Conservation (phyloP, 2,888 invertebrate genomes). For the Conops quadrifasciatus region DNA sequence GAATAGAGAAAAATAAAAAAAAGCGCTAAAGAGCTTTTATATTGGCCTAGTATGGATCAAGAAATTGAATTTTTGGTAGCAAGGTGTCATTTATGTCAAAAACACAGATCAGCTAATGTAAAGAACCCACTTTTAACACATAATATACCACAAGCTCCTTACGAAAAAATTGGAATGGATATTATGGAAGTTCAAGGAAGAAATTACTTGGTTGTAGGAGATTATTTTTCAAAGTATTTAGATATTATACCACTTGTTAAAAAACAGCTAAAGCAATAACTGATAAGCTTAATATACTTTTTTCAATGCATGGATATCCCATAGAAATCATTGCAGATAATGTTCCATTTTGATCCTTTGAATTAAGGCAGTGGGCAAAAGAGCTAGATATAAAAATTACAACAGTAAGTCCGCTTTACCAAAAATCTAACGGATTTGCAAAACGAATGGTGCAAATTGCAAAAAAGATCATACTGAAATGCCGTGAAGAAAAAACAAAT, state of each 20-base stretch:
- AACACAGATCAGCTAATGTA: slow-evolving; percentile 31
- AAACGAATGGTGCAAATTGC: not conserved
- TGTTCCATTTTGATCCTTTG: slow-evolving; percentile 2
- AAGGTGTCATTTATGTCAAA: slow-evolving; percentile 39
- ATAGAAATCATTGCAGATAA: slow-evolving; percentile 37
- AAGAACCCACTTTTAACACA: slow-evolving; percentile 41
- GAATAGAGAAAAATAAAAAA: slow-evolving; percentile 48
- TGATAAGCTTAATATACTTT: slow-evolving; percentile 37
- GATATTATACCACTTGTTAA: slow-evolving; percentile 39
- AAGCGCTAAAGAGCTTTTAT: slow-evolving; percentile 45
- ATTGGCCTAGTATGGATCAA: slow-evolving; percentile 46
- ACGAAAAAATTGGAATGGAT: slow-evolving; percentile 51
- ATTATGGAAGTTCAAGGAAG: slow-evolving; percentile 46
- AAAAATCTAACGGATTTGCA: not conserved
- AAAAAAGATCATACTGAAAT: slow-evolving; percentile 12
- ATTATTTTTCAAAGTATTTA: slow-evolving; percentile 44
- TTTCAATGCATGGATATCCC: slow-evolving; percentile 30
- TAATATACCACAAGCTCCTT: slow-evolving; percentile 40
- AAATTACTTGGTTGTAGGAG: slow-evolving; percentile 36
- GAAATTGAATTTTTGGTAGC: slow-evolving; percentile 43
- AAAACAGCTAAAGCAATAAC: slow-evolving; percentile 41
- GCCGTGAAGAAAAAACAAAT: not conserved
- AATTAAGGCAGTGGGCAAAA: no score
- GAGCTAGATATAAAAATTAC: no score
- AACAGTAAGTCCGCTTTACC: not conserved